Conservation (phyloP, 2,113 vertebrate species). For the Sciurus niger region DNA sequence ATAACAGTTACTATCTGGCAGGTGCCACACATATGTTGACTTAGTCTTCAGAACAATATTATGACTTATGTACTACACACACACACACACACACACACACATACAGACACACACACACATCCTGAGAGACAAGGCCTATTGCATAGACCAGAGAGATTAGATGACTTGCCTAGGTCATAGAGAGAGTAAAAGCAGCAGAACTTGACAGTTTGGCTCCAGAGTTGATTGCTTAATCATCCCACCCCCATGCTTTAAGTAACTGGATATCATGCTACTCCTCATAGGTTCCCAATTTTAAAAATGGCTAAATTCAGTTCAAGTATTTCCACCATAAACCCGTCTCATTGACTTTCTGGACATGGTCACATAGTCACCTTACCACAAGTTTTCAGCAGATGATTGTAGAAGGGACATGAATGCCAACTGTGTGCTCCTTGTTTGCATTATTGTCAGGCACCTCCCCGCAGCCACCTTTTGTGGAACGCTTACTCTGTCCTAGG, state of each 20-base stretch:
- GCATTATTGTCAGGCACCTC: too few species aligned
- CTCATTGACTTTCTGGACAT: not conserved
- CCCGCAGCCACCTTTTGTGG: not conserved
- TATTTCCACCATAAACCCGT: not conserved
- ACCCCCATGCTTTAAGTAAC: not conserved
- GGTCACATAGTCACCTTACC: not conserved
- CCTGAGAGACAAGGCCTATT: not conserved
- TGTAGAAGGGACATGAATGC: not conserved
- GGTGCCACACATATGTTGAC: not conserved
- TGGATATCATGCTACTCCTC: not conserved
- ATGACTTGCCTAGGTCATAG: not conserved
- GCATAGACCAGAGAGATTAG: not conserved
- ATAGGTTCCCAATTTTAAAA: constrained; percentile 6
- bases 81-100: not conserved
- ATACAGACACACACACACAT: not conserved
- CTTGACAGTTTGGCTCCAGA: not conserved
- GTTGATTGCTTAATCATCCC: not conserved
- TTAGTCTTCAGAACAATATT: not conserved
- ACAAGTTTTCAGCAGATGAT: not conserved
- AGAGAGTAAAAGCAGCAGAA: not conserved
- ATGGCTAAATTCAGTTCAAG: not conserved
- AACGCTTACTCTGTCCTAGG: not conserved
- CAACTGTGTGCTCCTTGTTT: not conserved
- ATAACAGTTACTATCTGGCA: not conserved
- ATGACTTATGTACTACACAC: not conserved